Base-by-base conservation (phyloP, 37 sponge, comb jelly and placozoan species). In the Petrosia ficiformis region DNA sequence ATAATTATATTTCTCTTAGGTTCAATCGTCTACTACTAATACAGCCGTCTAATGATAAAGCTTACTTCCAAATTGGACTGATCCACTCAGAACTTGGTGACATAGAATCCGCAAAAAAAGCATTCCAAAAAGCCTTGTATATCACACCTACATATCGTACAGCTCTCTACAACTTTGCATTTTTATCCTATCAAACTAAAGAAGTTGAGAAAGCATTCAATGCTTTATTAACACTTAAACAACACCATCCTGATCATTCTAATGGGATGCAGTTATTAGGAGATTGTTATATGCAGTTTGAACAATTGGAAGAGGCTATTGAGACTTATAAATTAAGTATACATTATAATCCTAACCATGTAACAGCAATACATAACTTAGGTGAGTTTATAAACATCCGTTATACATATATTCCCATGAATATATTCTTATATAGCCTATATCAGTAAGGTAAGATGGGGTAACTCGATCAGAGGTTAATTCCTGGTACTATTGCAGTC, bases 341-440 rank as follows among this genome's bases (percentile, higher is more conserved):
- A 14, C 36, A n/a, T 1, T 19, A 42, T 30, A 38, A 81, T 56
- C 78, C 78, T 24, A 72, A 81, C 35, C 73, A 76, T 77, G 65
- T 69, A 14, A 28, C 64, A 16, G 77, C 87, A 37, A 54, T 81
- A 5, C 82, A 81, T 39, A 87, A 87, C 37, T 59, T 87, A 59
- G 87, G 85, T 78, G 25, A 67, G 79, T 65, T 3, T 30, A 52
- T 1, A n/a, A 4, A 59, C 8, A 75, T 39, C 6, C 11, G 29
- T 4, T 4, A 8, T 54, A 22, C 37, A 6, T 39, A 33, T 56
- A 4, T 57, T 21, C 2, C 34, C 36, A n/a, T n/a, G n/a, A n/a
- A n/a, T n/a, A n/a, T n/a, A n/a, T n/a, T n/a, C n/a, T 3, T 59
- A 59, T 4, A 28, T 31, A 59, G 30, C 21, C 57, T 54, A 54